Conservation (phyloP, 2,113 vertebrate species). For the Sinocyclocheilus rhinocerous region DNA sequence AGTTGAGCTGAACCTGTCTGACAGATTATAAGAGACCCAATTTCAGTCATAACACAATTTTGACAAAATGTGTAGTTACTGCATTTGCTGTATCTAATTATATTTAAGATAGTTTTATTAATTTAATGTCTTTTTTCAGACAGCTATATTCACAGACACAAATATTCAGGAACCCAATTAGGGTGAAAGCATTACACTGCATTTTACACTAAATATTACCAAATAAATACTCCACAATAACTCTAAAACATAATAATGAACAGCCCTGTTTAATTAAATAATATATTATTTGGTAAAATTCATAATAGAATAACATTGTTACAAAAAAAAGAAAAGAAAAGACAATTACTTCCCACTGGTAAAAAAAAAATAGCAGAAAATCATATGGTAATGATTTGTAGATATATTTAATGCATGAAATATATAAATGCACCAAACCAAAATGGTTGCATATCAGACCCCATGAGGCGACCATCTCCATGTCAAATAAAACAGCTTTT, state of each 20-base stretch:
- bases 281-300: background rate
- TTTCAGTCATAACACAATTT: background rate
- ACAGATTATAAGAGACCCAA: background rate
- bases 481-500: background rate
- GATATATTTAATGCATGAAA: background rate
- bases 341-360: background rate
- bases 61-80: slow-evolving; percentile 4
- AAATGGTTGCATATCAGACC: background rate
- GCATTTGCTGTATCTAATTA: background rate
- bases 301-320: no score
- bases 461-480: background rate
- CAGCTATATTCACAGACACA: background rate
- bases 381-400: background rate
- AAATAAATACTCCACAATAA: background rate
- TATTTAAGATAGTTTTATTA: background rate
- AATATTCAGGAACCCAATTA: background rate
- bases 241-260: background rate
- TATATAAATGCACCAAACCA: background rate
- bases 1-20: background rate
- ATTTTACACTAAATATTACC: background rate
- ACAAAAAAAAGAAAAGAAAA: no score
- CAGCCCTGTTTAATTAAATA: background rate
- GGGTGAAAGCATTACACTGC: background rate
- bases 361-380: background rate
- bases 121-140: background rate